phyloP scores from a whole-genome alignment of 2,113 vertebrate genomes.

The Elephas maximus region DNA sequence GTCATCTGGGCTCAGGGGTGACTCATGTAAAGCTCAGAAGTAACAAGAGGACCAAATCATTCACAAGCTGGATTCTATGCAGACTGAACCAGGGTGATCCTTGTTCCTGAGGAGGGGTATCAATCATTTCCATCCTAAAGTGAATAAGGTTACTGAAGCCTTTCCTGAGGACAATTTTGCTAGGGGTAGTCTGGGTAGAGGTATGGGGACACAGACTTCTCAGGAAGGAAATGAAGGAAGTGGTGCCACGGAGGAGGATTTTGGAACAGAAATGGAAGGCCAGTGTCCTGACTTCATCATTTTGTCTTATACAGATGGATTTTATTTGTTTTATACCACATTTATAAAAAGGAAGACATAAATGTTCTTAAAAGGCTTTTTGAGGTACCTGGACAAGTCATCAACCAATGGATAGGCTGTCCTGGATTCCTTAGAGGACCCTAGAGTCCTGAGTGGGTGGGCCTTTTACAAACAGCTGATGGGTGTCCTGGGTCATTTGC shows the following conservation, averaged over 20 bases:
- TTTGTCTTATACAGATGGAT: too few relatives aligned
- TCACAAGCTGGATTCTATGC: neutral
- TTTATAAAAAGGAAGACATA: neutral
- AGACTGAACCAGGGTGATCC: neutral
- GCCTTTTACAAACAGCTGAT: neutral
- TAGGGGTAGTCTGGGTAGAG: neutral
- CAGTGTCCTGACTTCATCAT: neutral
- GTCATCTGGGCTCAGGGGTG: neutral
- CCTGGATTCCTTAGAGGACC: neutral
- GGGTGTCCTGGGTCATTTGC: neutral
- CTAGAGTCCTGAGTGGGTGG: neutral
- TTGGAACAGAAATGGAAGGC: neutral
- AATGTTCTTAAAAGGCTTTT: neutral
- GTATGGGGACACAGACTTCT: neutral
- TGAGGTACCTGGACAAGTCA: neutral
- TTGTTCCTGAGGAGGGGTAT: neutral
- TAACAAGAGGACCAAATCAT: neutral
- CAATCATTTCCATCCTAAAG: neutral
- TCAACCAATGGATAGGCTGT: neutral
- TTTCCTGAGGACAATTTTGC: neutral
- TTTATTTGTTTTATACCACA: neutral
- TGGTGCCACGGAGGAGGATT: neutral
- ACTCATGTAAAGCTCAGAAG: neutral
- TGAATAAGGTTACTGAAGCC: neutral
- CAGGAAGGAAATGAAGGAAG: neutral